Evolutionary conservation across 1,140 invertebrate genomes (phyloP), one percentile per base, ranked within the genome.

Genomic region (Probaryconus sp.): DNA sequence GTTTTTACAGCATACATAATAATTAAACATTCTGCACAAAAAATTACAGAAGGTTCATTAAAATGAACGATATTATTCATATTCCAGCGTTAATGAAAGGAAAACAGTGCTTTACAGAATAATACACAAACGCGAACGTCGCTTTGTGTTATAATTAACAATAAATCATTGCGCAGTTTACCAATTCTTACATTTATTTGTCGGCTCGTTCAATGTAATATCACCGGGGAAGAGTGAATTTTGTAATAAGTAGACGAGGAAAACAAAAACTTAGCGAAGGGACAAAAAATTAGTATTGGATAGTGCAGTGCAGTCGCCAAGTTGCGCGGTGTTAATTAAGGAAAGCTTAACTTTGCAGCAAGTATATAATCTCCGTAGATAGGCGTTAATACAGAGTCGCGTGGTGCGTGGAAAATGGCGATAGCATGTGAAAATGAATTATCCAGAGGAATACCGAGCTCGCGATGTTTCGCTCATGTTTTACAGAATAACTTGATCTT

Each of bases 291-390:
- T 43, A 38, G 9, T 20, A 51, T 17, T 31, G 38, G 47, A 40
- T 45, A 63, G 56, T 33, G 68, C 40, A 40, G 50, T n/a, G n/a
- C 42, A 65, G 42, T 51, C 35, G 64, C 42, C 76, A 78, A 81
- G 73, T 76, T 63, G 56, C 28, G 28, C 70, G 56, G 75, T 79
- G 78, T 84, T 84, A 83, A 84, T 85, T 84, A 84, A 84, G 77
- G 81, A 74, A 82, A 76, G 78, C 81, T 84, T 84, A 82, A 78
- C 68, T 71, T 53, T 42, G 67, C 74, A 67, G 65, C 53, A 77
- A 78, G 63, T 84, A 77, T 82, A 81, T 79, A 80, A 73, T 73
- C 76, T 77, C 43, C 35, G 30, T 55, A 40, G 45, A 37, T 26
- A 50, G 40, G 51, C 56, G 48, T 38, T 69, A 73, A 47, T 43